Conservation (phyloP, 1,140 invertebrate species). For the Drosophila ficusphila region DNA sequence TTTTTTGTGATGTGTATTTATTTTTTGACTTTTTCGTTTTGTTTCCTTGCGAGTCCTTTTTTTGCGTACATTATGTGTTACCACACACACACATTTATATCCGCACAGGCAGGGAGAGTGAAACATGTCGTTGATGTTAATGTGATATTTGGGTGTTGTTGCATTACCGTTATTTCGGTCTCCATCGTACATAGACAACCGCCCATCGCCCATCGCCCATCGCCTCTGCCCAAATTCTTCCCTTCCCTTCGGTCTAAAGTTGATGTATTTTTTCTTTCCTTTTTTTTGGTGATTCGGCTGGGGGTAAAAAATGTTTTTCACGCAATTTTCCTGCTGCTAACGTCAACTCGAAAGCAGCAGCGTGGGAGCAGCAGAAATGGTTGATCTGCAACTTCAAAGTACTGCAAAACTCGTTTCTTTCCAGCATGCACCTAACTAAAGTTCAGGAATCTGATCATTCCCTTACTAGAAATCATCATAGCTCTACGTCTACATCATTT, state of each 20-base stretch:
- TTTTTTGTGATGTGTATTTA: constrained; percentile 23
- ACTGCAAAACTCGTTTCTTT: background rate
- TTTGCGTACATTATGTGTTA: constrained; percentile 31
- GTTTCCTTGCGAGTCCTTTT: constrained; percentile 36
- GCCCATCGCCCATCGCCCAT: background rate
- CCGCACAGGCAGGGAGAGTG: background rate
- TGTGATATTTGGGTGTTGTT: constrained; percentile 55
- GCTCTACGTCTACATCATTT: no score
- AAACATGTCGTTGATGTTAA: constrained; percentile 58
- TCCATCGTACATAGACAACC: constrained; percentile 22
- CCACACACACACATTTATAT: background rate
- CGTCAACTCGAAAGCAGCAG: constrained; percentile 19
- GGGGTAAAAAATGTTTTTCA: constrained; percentile 39
- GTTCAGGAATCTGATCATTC: no score
- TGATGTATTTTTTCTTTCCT: constrained; percentile 1
- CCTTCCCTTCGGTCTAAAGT: background rate
- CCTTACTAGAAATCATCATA: no score
- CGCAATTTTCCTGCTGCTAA: constrained; percentile 37
- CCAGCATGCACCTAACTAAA: background rate
- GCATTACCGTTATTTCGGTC: constrained; percentile 35
- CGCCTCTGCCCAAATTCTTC: background rate
- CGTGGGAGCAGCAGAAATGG: background rate
- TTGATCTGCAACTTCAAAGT: background rate
- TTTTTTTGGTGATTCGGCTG: background rate
- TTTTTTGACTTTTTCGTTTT: constrained; percentile 52